These are phyloP conservation scores for Ammodytes dubius DNA, from an alignment of 2,113 vertebrate species.

Conservation along the genomic window DNA sequence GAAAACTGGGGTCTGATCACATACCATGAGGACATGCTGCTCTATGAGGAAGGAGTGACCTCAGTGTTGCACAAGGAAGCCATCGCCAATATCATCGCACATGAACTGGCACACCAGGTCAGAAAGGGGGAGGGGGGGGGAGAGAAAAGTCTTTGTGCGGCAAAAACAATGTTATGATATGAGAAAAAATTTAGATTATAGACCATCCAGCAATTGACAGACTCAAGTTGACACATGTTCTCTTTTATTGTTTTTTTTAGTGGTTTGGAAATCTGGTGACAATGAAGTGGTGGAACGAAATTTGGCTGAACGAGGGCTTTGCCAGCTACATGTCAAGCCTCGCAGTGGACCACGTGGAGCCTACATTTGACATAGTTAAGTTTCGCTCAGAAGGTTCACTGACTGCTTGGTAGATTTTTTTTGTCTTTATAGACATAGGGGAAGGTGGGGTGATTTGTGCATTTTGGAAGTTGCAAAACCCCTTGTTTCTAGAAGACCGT, in stretches of 20 bases:
- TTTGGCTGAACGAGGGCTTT: conserved; percentile 96
- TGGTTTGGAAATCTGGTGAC: conserved; percentile 98
- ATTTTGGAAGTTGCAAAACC: too few species aligned
- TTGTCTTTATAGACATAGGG: too few species aligned
- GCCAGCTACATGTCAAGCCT: conserved; percentile 89
- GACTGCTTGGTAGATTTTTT: too few species aligned
- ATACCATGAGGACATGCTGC: conserved; percentile 77
- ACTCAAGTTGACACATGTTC: neutral
- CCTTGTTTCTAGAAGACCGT: too few species aligned
- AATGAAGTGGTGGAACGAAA: conserved; percentile 93
- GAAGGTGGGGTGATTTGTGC: too few species aligned
- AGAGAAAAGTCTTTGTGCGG: neutral
- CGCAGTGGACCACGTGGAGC: conserved; percentile 77
- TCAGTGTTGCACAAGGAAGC: conserved; percentile 69
- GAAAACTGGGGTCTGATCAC: conserved; percentile 86
- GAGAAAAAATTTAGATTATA: neutral
- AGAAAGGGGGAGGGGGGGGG: neutral
- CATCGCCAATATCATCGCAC: conserved; percentile 72
- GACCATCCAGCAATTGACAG: neutral
- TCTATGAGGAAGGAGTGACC: conserved; percentile 75
- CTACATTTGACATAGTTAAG: conserved; percentile 85
- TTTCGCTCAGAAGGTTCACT: neutral
- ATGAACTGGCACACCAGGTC: conserved; percentile 86
- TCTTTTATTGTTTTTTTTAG: conserved; percentile 71
- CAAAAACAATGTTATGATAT: neutral